Conservation (phyloP, 2,888 invertebrate species). For the Chirona hameri region DNA sequence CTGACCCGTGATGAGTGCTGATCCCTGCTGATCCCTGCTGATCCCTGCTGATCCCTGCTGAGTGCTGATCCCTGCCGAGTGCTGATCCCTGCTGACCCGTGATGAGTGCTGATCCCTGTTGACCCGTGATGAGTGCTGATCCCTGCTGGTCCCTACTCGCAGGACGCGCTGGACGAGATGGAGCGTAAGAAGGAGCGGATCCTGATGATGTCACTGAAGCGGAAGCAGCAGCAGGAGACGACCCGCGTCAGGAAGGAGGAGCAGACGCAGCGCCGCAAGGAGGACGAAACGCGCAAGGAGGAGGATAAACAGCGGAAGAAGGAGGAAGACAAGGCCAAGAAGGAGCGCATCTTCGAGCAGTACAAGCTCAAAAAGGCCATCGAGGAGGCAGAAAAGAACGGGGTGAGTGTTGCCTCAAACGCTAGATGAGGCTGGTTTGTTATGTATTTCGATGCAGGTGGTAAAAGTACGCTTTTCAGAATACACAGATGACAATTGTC, state of each 20-base stretch:
- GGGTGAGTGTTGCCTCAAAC: not conserved
- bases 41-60: no score
- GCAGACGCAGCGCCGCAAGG: conserved; percentile 69
- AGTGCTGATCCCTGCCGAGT: no score
- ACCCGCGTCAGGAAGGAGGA: conserved; percentile 77
- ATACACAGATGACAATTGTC: no score
- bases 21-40: no score
- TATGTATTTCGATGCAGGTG: no score
- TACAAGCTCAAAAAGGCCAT: conserved; percentile 90
- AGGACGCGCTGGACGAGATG: conserved; percentile 86
- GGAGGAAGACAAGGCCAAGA: conserved; percentile 80
- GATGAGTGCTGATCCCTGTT: no score
- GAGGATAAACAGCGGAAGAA: conserved; percentile 62
- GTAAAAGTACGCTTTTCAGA: no score
- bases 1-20: no score
- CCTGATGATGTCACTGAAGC: conserved; percentile 79
- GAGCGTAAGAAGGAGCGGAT: conserved; percentile 88
- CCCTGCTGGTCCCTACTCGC: conserved; percentile 33
- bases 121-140: no score
- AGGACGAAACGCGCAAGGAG: conserved; percentile 70
- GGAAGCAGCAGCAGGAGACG: conserved; percentile 87
- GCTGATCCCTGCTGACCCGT: no score
- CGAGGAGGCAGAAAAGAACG: conserved; percentile 68
- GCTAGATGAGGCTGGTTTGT: no score
- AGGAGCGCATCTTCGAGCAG: conserved; percentile 84